phyloP scores from a whole-genome alignment of 2,888 invertebrate genomes.

The Dioctria rufipes region DNA sequence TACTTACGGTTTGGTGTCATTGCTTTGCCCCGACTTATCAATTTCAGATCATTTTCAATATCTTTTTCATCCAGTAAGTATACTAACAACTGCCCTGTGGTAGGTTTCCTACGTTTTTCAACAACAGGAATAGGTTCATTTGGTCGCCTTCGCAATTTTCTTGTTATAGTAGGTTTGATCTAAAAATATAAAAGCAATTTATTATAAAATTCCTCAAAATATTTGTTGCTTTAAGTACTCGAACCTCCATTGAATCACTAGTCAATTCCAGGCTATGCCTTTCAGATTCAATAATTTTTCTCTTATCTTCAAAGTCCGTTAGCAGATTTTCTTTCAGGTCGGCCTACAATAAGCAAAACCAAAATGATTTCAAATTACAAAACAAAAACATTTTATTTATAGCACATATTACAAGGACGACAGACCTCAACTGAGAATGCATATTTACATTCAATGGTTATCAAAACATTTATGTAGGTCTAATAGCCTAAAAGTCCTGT shows the following conservation, averaged over 20 bases:
- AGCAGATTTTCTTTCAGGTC: slow-evolving; percentile 91
- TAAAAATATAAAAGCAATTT: slow-evolving; percentile 64
- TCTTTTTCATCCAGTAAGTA: slow-evolving; percentile 91
- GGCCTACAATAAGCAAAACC: slow-evolving; percentile 60
- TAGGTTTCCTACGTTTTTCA: slow-evolving; percentile 87
- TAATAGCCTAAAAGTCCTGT: too few species aligned
- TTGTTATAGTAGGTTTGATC: slow-evolving; percentile 96
- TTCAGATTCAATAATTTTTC: slow-evolving; percentile 90
- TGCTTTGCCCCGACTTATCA: slow-evolving; percentile 79
- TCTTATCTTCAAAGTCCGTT: slow-evolving; percentile 93
- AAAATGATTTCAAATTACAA: neutral
- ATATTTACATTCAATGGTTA: too few species aligned
- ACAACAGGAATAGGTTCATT: slow-evolving; percentile 94
- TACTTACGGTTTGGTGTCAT: slow-evolving; percentile 73
- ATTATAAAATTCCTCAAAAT: neutral
- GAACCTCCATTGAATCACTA: slow-evolving; percentile 87
- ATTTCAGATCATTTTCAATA: slow-evolving; percentile 87
- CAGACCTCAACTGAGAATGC: too few species aligned
- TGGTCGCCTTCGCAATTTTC: slow-evolving; percentile 91
- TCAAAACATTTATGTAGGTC: too few species aligned
- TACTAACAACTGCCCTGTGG: slow-evolving; percentile 88
- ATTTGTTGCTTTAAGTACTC: neutral
- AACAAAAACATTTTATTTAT: too few species aligned
- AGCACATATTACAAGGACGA: too few species aligned
- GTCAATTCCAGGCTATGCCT: slow-evolving; percentile 90